These are phyloP conservation scores for Agrotis clavis DNA, from an alignment of 2,888 invertebrate genomes.

Conservation along the genomic window DNA sequence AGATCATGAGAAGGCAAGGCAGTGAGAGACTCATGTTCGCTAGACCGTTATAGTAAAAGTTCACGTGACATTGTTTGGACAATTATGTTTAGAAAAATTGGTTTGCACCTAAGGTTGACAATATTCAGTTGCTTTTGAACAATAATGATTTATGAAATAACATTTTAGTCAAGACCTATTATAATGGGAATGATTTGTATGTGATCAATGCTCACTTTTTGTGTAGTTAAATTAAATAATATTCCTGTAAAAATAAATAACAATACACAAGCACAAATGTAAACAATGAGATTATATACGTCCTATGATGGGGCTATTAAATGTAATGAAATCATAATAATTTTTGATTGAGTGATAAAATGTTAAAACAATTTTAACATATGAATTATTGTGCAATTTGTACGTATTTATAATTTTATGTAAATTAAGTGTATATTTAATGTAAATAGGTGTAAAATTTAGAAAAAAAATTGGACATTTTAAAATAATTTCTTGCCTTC, in stretches of 20 bases:
- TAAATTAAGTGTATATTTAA: slow-evolving; percentile 57
- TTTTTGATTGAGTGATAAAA: slow-evolving; percentile 38
- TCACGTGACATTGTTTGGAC: background rate
- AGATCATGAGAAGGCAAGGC: slow-evolving; percentile 86
- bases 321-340: background rate
- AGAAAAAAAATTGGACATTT: slow-evolving; percentile 59
- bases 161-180: background rate
- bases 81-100: background rate
- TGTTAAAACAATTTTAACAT: slow-evolving; percentile 40
- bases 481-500: slow-evolving; percentile 62
- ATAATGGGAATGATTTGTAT: background rate
- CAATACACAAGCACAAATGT: slow-evolving; percentile 1
- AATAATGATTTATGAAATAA: background rate
- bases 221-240: too few relatives aligned
- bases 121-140: background rate
- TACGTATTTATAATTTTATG: slow-evolving; percentile 47
- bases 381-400: slow-evolving; percentile 63
- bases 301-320: slow-evolving; percentile 5
- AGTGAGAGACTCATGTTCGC: slow-evolving; percentile 87
- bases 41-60: slow-evolving; percentile 77
- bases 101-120: background rate
- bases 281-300: slow-evolving; percentile 26
- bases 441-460: slow-evolving; percentile 59
- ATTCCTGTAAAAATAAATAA: background rate
- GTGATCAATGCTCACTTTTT: background rate